Evolutionary conservation across 2,888 invertebrate species (phyloP).

Genomic region (Antheraea yamamai): DNA sequence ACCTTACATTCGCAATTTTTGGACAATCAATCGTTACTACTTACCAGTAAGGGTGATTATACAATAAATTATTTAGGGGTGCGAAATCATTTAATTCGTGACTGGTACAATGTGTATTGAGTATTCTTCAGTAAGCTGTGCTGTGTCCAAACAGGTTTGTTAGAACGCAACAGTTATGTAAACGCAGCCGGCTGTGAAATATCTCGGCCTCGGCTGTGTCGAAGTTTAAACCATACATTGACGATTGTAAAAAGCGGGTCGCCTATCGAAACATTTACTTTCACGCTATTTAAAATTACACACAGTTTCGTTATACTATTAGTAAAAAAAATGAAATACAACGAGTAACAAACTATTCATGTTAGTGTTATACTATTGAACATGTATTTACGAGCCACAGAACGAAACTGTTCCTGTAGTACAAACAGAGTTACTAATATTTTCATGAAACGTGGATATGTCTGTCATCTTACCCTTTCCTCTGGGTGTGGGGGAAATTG

Average conservation of each 20-base stretch:
- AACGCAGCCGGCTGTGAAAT: constrained; percentile 50
- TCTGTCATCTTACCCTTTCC: too few relatives aligned
- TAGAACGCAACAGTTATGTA: constrained; percentile 42
- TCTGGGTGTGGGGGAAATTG: too few relatives aligned
- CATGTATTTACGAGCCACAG: background rate
- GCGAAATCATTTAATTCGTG: background rate
- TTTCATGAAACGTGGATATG: too few relatives aligned
- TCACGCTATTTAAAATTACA: background rate
- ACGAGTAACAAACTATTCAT: background rate
- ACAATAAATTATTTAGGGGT: background rate
- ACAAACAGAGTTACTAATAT: too few relatives aligned
- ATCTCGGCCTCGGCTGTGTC: constrained; percentile 35
- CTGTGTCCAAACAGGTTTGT: constrained; percentile 10
- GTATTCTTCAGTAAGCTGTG: background rate
- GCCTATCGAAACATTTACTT: background rate
- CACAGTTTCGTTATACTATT: background rate
- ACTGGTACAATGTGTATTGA: background rate
- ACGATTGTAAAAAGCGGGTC: background rate
- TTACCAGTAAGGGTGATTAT: background rate
- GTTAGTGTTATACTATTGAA: background rate
- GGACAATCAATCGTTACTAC: background rate
- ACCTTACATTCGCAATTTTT: background rate
- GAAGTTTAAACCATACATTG: background rate
- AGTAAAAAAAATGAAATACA: background rate
- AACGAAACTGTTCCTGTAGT: too few relatives aligned